Evolutionary conservation across 2,888 invertebrate species (phyloP).

Genomic region (Halictus ligatus): DNA sequence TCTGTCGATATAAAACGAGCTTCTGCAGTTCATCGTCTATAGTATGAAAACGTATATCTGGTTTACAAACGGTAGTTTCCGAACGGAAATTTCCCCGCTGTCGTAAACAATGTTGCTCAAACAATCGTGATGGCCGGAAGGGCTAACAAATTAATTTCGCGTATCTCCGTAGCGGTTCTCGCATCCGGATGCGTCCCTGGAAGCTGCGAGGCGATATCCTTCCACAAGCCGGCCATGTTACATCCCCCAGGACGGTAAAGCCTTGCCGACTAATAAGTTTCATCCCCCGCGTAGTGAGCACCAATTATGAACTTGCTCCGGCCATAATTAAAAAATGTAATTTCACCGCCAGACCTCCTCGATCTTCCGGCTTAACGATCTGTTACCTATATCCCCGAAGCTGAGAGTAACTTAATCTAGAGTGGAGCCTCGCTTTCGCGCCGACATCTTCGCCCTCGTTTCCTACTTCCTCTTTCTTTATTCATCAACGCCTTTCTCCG

Average conservation of each 20-base stretch:
- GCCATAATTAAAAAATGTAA: constrained; percentile 82
- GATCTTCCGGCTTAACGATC: constrained; percentile 72
- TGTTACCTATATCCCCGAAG: constrained; percentile 60
- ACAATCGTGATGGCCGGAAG: background rate
- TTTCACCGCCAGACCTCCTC: constrained; percentile 73
- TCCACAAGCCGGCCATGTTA: constrained; percentile 73
- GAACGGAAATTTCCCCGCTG: background rate
- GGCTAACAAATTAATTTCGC: constrained; percentile 20
- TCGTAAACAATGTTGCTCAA: background rate
- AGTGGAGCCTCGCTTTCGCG: constrained; percentile 1
- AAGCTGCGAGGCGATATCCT: constrained; percentile 67
- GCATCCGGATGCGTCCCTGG: constrained; percentile 71
- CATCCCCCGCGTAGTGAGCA: constrained; percentile 84
- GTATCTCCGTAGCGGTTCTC: background rate
- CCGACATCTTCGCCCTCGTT: background rate
- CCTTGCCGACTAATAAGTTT: constrained; percentile 82
- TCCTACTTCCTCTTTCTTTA: constrained; percentile 14
- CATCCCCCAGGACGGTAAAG: constrained; percentile 66
- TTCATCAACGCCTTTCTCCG: constrained; percentile 3
- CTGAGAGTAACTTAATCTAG: constrained; percentile 44
- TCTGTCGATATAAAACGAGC: background rate
- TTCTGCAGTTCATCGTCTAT: background rate
- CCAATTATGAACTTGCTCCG: constrained; percentile 82
- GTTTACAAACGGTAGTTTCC: background rate
- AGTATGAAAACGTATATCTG: background rate